Conservation (phyloP, 1,140 invertebrate genomes). For the Apocrypta bakeri region DNA sequence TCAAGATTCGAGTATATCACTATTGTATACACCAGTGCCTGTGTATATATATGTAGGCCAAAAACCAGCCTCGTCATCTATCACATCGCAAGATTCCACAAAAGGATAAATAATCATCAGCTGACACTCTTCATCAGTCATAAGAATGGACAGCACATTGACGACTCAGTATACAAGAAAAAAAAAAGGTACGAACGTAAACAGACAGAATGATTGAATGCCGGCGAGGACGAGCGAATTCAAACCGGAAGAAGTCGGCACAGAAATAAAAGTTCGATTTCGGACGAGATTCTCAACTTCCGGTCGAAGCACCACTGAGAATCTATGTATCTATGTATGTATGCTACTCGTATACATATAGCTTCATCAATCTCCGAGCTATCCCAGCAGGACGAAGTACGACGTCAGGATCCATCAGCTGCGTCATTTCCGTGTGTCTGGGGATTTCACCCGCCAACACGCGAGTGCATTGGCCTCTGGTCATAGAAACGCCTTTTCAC, state of each 20-base stretch:
- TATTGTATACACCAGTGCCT: no score
- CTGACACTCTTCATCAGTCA: constrained; percentile 3
- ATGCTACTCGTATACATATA: neutral
- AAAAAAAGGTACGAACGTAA: neutral
- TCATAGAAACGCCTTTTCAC: neutral
- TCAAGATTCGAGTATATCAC: no score
- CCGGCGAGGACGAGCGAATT: neutral
- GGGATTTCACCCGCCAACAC: no score
- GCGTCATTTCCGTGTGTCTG: constrained; percentile 45
- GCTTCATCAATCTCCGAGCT: constrained; percentile 35
- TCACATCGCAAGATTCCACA: constrained; percentile 27
- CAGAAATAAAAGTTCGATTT: constrained; percentile 21
- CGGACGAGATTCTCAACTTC: constrained; percentile 35
- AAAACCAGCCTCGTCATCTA: constrained; percentile 47
- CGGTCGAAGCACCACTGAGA: neutral
- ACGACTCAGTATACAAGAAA: neutral
- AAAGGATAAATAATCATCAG: neutral
- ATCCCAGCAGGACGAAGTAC: neutral
- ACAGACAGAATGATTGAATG: neutral
- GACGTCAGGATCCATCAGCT: constrained; percentile 41
- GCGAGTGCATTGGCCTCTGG: constrained; percentile 7
- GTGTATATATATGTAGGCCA: neutral
- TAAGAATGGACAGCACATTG: neutral
- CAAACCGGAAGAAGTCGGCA: neutral
- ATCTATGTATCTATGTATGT: neutral